phyloP scores from a whole-genome alignment of 2,797 vertebrate genomes.

The Darevskia mixta region DNA sequence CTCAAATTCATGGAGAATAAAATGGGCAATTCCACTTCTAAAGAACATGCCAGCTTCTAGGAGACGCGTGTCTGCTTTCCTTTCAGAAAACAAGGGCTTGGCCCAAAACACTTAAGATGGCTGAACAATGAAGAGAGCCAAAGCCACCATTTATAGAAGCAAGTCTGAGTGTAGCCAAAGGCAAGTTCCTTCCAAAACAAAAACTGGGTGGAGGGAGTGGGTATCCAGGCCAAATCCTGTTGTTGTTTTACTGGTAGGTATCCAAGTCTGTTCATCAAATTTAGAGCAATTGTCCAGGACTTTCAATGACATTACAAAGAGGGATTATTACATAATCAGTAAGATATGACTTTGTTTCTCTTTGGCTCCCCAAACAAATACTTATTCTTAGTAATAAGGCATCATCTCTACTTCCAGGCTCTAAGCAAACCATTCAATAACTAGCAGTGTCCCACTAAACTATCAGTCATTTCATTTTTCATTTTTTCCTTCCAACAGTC shows the following conservation, averaged over 20 bases:
- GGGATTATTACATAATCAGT: slow-evolving; percentile 10
- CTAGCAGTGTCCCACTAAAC: neutral
- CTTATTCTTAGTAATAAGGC: neutral
- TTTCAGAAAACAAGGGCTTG: slow-evolving; percentile 74
- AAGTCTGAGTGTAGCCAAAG: slow-evolving; percentile 27
- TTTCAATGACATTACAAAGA: neutral
- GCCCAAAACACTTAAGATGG: slow-evolving; percentile 67
- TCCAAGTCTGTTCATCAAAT: slow-evolving; percentile 2
- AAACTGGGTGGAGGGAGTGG: neutral
- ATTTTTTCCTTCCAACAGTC: too few relatives aligned
- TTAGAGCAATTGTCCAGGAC: neutral
- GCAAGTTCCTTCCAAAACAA: slow-evolving; percentile 31
- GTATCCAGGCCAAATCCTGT: neutral
- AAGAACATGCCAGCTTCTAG: slow-evolving; percentile 60
- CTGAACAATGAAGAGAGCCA: slow-evolving; percentile 64
- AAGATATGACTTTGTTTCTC: neutral
- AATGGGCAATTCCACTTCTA: slow-evolving; percentile 44
- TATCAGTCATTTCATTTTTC: neutral
- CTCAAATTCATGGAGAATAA: slow-evolving; percentile 56
- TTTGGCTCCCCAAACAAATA: neutral
- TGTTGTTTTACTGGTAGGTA: neutral
- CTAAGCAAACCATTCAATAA: accelerated
- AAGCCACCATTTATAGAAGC: slow-evolving; percentile 31
- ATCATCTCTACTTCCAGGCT: neutral
- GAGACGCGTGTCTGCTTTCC: slow-evolving; percentile 62